Evolutionary conservation across 2,113 vertebrate species (phyloP).

Genomic region (Pachypanchax playfairii): DNA sequence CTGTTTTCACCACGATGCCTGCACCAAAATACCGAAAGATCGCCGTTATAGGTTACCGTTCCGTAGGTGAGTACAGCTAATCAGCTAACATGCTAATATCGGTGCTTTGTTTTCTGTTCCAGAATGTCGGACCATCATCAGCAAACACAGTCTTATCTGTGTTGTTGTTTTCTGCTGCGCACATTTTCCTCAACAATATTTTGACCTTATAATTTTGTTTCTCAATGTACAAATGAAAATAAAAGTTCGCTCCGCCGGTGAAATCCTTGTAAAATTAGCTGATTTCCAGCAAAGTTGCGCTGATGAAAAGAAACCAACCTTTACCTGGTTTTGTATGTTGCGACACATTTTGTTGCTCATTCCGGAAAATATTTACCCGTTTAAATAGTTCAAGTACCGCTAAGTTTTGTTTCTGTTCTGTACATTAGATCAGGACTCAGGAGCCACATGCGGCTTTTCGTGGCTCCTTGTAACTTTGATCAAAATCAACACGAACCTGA

Average conservation of each 20-base stretch:
- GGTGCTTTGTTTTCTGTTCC: constrained; percentile 67
- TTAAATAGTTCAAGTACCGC: neutral
- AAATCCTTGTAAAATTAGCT: too few species aligned
- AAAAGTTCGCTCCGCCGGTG: constrained; percentile 28
- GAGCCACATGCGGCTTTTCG: too few species aligned
- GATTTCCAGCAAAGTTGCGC: too few species aligned
- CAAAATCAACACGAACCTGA: too few species aligned
- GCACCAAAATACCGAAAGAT: constrained; percentile 83
- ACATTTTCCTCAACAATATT: neutral
- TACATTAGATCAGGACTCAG: too few species aligned
- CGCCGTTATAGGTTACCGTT: constrained; percentile 83
- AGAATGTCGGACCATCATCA: constrained; percentile 4
- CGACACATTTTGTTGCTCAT: neutral
- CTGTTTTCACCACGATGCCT: constrained; percentile 71
- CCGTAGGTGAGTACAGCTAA: constrained; percentile 80
- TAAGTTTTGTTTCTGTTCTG: too few species aligned
- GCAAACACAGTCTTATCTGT: neutral
- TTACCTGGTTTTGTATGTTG: too few species aligned
- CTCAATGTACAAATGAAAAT: constrained; percentile 6
- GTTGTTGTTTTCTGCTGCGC: neutral
- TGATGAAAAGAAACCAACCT: too few species aligned
- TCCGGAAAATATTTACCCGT: neutral
- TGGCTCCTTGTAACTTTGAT: too few species aligned
- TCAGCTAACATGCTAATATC: constrained; percentile 59
- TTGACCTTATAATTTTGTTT: neutral